These are phyloP conservation scores for Seriola dumerili DNA, from an alignment of 2,113 vertebrate genomes.

Conservation along the genomic window DNA sequence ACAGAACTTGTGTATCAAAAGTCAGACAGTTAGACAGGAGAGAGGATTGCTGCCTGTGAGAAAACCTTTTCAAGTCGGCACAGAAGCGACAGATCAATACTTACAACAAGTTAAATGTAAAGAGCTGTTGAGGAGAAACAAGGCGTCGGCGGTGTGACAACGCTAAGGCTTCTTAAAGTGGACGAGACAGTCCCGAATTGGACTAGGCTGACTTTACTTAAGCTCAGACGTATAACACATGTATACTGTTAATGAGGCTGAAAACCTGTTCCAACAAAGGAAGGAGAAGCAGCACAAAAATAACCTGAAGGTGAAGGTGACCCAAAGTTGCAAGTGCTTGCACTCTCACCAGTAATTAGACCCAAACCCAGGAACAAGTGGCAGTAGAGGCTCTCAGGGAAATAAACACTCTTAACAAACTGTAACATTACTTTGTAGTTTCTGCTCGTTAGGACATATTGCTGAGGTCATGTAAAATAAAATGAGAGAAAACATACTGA, in stretches of 20 bases:
- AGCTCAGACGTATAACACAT: neutral
- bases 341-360: conserved; percentile 12
- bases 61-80: neutral
- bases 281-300: neutral
- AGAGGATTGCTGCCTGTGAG: neutral
- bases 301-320: neutral
- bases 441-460: neutral
- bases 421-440: neutral
- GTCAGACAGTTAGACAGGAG: neutral
- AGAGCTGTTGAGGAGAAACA: conserved; percentile 2
- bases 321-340: neutral
- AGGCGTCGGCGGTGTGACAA: neutral
- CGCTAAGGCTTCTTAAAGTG: neutral
- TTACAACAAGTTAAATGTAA: neutral
- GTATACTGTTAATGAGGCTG: neutral
- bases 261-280: neutral
- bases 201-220: neutral
- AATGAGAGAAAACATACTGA: neutral
- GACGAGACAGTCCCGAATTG: neutral
- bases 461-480: too few species aligned
- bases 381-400: neutral
- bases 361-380: neutral
- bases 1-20: neutral
- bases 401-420: neutral
- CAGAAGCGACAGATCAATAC: neutral